Conservation (phyloP, 2,797 vertebrate species). For the Ambastaia sidthimunki region DNA sequence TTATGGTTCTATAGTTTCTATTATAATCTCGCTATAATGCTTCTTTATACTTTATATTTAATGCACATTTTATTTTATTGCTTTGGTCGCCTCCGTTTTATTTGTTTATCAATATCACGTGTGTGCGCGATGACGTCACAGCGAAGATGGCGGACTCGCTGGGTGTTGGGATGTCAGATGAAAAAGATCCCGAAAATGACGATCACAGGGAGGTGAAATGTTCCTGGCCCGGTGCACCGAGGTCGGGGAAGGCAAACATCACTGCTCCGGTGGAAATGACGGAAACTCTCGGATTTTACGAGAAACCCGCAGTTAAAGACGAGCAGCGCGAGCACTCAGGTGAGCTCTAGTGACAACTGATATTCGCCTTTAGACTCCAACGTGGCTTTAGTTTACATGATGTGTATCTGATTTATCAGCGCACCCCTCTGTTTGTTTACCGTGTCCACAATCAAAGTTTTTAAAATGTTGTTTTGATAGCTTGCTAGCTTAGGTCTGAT, state of each 20-base stretch:
- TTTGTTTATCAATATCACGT: slow-evolving; percentile 43
- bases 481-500: not conserved
- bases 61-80: not conserved
- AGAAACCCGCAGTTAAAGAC: slow-evolving; percentile 77
- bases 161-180: slow-evolving; percentile 69
- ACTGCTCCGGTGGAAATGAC: slow-evolving; percentile 66
- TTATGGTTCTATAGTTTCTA: not conserved
- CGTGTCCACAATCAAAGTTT: not conserved
- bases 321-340: slow-evolving; percentile 81
- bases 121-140: slow-evolving; percentile 67
- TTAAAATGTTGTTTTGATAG: not conserved
- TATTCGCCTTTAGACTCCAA: slow-evolving; percentile 30
- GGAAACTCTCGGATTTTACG: slow-evolving; percentile 91
- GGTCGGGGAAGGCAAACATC: slow-evolving; percentile 57
- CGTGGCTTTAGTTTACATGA: slow-evolving; percentile 31
- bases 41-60: not conserved
- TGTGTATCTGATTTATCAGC: not conserved
- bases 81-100: not conserved
- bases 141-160: slow-evolving; percentile 78
- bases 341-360: slow-evolving; percentile 66
- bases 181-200: slow-evolving; percentile 70
- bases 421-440: not conserved
- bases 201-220: slow-evolving; percentile 62
- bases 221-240: slow-evolving; percentile 61
- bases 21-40: not conserved